A percentile compares a stretch with the other conserved stretches of the same genome.
phyloP scores from a whole-genome alignment of 2,113 vertebrate genomes.

The Hypanus sabinus region DNA sequence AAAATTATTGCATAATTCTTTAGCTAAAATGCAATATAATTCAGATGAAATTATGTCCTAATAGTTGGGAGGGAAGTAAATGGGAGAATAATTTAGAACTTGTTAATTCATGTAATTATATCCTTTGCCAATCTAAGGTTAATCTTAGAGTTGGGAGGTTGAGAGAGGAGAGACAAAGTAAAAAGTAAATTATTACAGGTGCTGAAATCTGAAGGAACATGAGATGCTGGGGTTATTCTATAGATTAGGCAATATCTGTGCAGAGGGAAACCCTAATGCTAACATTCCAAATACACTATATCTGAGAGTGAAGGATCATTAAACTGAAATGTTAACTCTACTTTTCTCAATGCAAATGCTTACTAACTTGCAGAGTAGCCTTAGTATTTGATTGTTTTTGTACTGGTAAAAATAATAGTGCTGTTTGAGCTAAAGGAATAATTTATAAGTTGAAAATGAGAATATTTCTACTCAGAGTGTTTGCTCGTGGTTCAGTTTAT shows the following conservation, averaged over 20 bases:
- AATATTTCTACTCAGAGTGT: background rate
- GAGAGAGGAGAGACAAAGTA: background rate
- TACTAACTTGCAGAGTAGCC: too few relatives aligned
- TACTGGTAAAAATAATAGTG: background rate
- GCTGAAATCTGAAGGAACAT: too few relatives aligned
- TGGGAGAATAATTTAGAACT: background rate
- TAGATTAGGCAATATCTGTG: too few relatives aligned
- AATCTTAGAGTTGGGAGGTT: background rate
- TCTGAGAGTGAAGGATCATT: too few relatives aligned
- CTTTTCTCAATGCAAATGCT: too few relatives aligned
- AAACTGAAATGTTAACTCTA: too few relatives aligned
- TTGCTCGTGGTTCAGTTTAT: background rate
- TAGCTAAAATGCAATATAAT: background rate
- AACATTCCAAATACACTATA: too few relatives aligned
- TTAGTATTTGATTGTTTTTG: too few relatives aligned
- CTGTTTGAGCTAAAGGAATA: background rate
- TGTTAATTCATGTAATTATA: background rate
- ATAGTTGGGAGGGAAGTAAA: background rate
- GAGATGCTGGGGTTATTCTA: too few relatives aligned
- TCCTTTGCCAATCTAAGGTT: background rate
- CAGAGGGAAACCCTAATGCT: too few relatives aligned
- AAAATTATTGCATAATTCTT: background rate
- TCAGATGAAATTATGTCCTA: background rate
- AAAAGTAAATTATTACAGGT: too few relatives aligned
- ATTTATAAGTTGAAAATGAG: background rate